Evolutionary conservation across 64 coral and sea anemone genomes (phyloP), one percentile per base, ranked within the genome.

Genomic region (Stichodactyla mertensii): DNA sequence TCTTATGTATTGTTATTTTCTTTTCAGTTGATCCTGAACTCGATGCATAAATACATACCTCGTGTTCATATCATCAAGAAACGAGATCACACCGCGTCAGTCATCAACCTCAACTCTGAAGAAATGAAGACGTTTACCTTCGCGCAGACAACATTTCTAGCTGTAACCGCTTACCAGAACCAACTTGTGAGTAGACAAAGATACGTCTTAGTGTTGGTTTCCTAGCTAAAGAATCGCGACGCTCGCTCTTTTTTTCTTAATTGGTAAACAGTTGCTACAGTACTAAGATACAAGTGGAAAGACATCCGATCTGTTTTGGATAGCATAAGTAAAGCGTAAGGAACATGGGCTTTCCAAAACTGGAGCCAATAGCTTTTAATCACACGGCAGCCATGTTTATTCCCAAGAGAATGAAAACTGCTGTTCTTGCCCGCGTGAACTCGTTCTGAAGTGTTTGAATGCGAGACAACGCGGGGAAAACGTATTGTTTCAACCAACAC

Each of bases 11-110:
- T n/a, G 6, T 66, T 11, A 6, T 79, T 92, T 67, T 82, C 31
- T 93, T 45, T 86, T 7, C 86, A 99, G 97, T 88, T 99, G 51
- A 92, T 99, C 64, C 88, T 99, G 45, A 94, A 99, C 60, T 99
- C 96, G 4, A 98, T 98, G 96, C 96, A 98, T 55, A 98, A 98
- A 23, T 98, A 98, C 77, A 89, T 92, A 62, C 96, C 96, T 58
- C 84, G 96, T 57, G 93, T 98, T 51, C 96, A 98, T 27, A 89
- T 98, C 26, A 91, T 98, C 15, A 66, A 84, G 85, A 94, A 95
- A 87, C 89, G 87, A 77, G 96, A 95, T 54, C 97, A 99, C 83
- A 99, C 90, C 2, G 90, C 97, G 4, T 90, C 93, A 52, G 91
- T 99, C 74, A 91, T 99, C 66, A 94, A 99, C 58, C 93, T 99